Evolutionary conservation across 2,797 vertebrate species (phyloP), one percentile per base, ranked within the genome.

Genomic region (Kryptolebias ocellatus): DNA sequence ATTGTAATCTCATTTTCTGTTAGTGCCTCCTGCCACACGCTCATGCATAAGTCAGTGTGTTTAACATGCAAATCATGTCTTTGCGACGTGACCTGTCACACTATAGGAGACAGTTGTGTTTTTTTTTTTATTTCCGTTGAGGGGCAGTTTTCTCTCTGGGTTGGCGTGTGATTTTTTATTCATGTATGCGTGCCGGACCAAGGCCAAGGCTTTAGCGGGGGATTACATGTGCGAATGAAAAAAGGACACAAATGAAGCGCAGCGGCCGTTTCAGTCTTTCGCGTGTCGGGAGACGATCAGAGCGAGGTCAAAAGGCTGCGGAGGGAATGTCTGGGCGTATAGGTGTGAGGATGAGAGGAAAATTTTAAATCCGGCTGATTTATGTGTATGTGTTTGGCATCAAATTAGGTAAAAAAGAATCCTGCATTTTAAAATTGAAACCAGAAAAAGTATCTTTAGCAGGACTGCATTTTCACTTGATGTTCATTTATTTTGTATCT

Each of bases 21-120:
- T 79, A 74, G 71, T 86, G 85, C 63, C 81, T 89, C 72, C 72
- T 84, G 81, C 77, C 85, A 82, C 60, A 42, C 57, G 44, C 81
- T 87, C 87, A 86, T 83, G 72, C 87, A 91, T 86, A 87, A 86
- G 83, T 87, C 88, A 88, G 74, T 79, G 86, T 80, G 79, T 85
- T 93, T 91, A 91, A 85, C 87, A 93, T 91, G 91, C 83, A 80
- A 77, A 86, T 84, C 88, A 82, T 86, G 87, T 60, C 60, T 76
- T 52, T 51, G 76, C 70, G 81, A 70, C 60, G 46, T 72, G 80
- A 73, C 51, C 46, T 74, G 80, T 78, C 72, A 57, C 83, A 83
- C 71, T 64, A 62, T 52, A 63, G 82, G 66, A 86, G 85, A 86
- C 80, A 74, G 86, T 90, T 90, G 81, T 1, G 1, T 24, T 24